These are phyloP conservation scores for Liparis tanakae DNA, from an alignment of 2,797 vertebrate species.

Conservation along the genomic window DNA sequence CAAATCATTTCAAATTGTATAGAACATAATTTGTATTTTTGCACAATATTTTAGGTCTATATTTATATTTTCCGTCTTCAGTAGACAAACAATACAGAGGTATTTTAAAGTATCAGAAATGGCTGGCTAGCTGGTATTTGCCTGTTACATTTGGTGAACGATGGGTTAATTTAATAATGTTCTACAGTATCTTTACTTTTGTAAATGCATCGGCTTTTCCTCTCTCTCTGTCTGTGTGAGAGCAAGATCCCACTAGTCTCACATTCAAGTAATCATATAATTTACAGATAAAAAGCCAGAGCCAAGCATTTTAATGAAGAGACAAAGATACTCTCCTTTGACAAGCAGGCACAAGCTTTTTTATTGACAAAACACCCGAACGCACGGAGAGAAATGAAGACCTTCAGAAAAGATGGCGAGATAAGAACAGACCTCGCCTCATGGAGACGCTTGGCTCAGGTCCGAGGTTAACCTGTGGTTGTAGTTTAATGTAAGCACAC, in stretches of 20 bases:
- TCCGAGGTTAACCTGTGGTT: slow-evolving; percentile 47
- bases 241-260: slow-evolving; percentile 30
- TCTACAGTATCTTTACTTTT: slow-evolving; percentile 10
- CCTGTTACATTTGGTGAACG: neutral
- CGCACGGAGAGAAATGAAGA: slow-evolving; percentile 16
- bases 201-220: neutral
- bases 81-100: neutral
- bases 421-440: neutral
- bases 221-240: slow-evolving; percentile 13
- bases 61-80: slow-evolving; percentile 2
- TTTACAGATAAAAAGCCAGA: slow-evolving; percentile 51
- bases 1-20: neutral
- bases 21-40: slow-evolving; percentile 5
- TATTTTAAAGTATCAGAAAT: slow-evolving; percentile 1
- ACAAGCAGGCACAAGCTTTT: slow-evolving; percentile 29
- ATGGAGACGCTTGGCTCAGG: slow-evolving; percentile 22
- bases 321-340: slow-evolving; percentile 44
- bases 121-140: neutral
- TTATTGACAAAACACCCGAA: slow-evolving; percentile 13
- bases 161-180: neutral
- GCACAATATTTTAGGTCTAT: neutral
- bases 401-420: slow-evolving; percentile 13
- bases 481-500: slow-evolving; percentile 57
- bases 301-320: slow-evolving; percentile 61
- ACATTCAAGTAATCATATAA: slow-evolving; percentile 62